phyloP scores from a whole-genome alignment of 30 jellyfish, hydroid and myxozoan species.

The Nemopilema nomurai region DNA sequence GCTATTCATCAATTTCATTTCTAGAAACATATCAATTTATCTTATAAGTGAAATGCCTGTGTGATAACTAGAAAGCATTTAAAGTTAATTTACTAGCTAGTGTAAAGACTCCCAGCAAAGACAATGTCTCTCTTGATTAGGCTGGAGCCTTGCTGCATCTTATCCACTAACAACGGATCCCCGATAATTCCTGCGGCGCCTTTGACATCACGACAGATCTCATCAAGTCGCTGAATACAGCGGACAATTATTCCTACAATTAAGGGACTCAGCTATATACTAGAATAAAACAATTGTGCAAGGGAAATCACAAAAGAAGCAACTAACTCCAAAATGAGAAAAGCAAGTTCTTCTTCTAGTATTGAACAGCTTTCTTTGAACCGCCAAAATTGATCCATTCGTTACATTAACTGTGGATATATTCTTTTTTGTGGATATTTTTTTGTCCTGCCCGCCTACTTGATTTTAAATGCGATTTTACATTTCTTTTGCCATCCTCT shows the following conservation, averaged over 20 bases:
- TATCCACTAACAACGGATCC: slow-evolving; percentile 84
- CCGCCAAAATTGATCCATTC: too few relatives aligned
- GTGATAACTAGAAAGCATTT: neutral
- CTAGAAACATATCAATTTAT: neutral
- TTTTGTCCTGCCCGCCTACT: too few relatives aligned
- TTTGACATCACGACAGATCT: slow-evolving; percentile 90
- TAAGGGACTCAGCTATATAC: neutral
- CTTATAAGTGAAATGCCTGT: too few relatives aligned
- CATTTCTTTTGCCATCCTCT: too few relatives aligned
- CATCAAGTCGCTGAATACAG: slow-evolving; percentile 93
- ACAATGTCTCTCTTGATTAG: slow-evolving; percentile 91
- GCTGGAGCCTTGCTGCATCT: slow-evolving; percentile 90
- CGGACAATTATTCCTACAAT: slow-evolving; percentile 93
- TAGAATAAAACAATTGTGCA: neutral
- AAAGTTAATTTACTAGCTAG: slow-evolving; percentile 37
- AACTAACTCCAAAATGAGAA: too few relatives aligned
- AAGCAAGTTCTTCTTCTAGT: too few relatives aligned
- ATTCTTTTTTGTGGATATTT: too few relatives aligned
- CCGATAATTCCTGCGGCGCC: slow-evolving; percentile 92
- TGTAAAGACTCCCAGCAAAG: slow-evolving; percentile 95
- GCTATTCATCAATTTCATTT: neutral
- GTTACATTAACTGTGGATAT: too few relatives aligned
- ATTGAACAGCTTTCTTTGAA: too few relatives aligned
- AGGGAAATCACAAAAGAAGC: too few relatives aligned
- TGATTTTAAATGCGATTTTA: too few relatives aligned